Evolutionary conservation across 1,140 invertebrate genomes (phyloP).

Genomic region (Rhizoglyphus robini): DNA sequence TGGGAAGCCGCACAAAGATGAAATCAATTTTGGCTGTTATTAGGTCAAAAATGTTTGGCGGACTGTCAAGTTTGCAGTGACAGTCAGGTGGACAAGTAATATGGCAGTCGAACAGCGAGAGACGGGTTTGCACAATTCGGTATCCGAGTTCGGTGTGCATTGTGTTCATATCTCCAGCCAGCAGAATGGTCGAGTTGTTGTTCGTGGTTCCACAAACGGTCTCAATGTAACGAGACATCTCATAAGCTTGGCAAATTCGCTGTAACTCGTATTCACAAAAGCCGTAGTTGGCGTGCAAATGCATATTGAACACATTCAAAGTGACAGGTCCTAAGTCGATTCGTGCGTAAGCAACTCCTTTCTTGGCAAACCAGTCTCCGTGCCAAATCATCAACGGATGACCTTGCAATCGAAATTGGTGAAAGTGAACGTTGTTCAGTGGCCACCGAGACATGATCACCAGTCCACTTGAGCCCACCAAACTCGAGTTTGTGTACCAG

Average conservation of each 20-base stretch:
- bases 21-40: too few relatives aligned
- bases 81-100: not conserved
- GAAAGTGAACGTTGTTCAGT: not conserved
- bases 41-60: too few relatives aligned
- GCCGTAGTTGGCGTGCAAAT: not conserved
- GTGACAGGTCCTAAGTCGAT: not conserved
- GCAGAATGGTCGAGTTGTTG: not conserved
- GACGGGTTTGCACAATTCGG: not conserved
- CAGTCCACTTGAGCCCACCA: conserved; percentile 2
- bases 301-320: not conserved
- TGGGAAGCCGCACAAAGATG: too few relatives aligned
- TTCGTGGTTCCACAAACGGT: not conserved
- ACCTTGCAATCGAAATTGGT: conserved; percentile 5
- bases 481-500: conserved; percentile 1
- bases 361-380: conserved; percentile 17
- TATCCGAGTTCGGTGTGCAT: not conserved
- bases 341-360: conserved; percentile 12
- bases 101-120: not conserved
- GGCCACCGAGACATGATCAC: conserved; percentile 1
- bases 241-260: not conserved
- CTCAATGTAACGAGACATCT: not conserved
- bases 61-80: too few relatives aligned
- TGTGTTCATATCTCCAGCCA: not conserved
- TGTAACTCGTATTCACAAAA: not conserved
- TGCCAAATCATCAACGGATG: conserved; percentile 6